phyloP scores from a whole-genome alignment of 2,888 invertebrate species.

The Hemicrepidius hirtus region DNA sequence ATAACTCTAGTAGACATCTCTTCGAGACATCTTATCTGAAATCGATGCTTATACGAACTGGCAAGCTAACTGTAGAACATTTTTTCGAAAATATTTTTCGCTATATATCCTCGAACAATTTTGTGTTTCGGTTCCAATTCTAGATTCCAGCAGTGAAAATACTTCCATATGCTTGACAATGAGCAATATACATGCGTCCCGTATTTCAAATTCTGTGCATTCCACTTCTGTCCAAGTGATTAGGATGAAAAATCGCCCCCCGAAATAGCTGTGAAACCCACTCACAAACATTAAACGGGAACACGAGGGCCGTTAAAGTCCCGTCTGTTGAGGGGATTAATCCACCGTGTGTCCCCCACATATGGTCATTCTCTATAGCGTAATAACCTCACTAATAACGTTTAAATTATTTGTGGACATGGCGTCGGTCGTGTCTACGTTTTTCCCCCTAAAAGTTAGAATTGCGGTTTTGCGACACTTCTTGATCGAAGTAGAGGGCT shows the following conservation, averaged over 20 bases:
- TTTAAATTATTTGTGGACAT: slow-evolving; percentile 27
- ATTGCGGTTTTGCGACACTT: not conserved
- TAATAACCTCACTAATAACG: slow-evolving; percentile 16
- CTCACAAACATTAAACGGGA: slow-evolving; percentile 35
- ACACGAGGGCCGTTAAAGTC: slow-evolving; percentile 5
- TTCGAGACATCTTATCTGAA: not conserved
- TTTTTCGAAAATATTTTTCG: too few species aligned
- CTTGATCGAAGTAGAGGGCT: not conserved
- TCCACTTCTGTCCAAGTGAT: slow-evolving; percentile 38
- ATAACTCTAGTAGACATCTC: not conserved
- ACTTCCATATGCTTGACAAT: not conserved
- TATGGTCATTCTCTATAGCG: slow-evolving; percentile 17
- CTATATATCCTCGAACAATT: too few species aligned
- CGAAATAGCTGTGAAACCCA: slow-evolving; percentile 34
- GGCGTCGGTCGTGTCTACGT: not conserved
- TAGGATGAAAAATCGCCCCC: slow-evolving; percentile 42
- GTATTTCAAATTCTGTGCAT: slow-evolving; percentile 39
- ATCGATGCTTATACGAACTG: not conserved
- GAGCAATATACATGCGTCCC: slow-evolving; percentile 28
- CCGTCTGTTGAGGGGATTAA: slow-evolving; percentile 21
- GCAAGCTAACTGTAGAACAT: too few species aligned
- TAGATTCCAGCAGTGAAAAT: not conserved
- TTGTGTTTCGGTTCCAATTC: not conserved
- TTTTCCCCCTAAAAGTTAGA: too few species aligned
- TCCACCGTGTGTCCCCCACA: slow-evolving; percentile 19